Percentiles rank a stretch among this genome's conserved stretches.
Evolutionary conservation across 2,888 invertebrate genomes (phyloP).

Genomic region (Acronicta aceris): DNA sequence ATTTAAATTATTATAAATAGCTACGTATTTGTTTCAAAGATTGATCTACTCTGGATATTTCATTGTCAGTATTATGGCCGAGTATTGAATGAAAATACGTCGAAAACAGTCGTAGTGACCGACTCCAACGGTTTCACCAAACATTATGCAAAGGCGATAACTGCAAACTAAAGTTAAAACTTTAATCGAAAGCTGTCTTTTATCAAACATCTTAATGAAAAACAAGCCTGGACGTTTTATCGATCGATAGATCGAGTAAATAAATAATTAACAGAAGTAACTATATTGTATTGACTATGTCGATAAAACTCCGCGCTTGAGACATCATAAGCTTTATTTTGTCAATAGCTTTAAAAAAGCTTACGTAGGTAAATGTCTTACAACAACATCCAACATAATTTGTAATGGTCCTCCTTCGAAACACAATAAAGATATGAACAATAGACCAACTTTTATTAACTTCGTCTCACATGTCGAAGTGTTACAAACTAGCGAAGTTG

Average conservation of each 20-base stretch:
- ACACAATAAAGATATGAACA: conserved; percentile 42
- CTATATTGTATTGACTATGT: conserved; percentile 42
- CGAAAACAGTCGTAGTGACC: conserved; percentile 3
- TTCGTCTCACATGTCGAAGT: conserved; percentile 1
- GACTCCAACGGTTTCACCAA: conserved; percentile 10
- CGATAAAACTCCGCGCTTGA: conserved; percentile 49
- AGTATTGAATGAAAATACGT: conserved; percentile 6
- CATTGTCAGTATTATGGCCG: conserved; percentile 42
- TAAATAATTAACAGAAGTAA: conserved; percentile 53
- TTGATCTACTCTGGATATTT: conserved; percentile 20
- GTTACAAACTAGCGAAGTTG: conserved; percentile 37
- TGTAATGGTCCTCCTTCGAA: conserved; percentile 47
- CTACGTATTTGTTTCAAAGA: conserved; percentile 39
- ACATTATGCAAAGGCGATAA: conserved; percentile 34
- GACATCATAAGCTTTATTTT: conserved; percentile 16
- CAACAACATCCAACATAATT: conserved; percentile 42
- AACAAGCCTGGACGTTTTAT: conserved; percentile 43
- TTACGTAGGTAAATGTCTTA: conserved; percentile 31
- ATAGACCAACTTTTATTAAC: conserved; percentile 42
- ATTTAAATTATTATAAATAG: conserved; percentile 26
- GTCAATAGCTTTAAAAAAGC: conserved; percentile 32
- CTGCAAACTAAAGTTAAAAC: conserved; percentile 35
- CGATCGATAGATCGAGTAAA: conserved; percentile 49
- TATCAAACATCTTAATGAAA: conserved; percentile 28
- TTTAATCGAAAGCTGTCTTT: conserved; percentile 30